Base-by-base conservation (phyloP, 2,113 vertebrate species). In the Amblyornis subalaris region DNA sequence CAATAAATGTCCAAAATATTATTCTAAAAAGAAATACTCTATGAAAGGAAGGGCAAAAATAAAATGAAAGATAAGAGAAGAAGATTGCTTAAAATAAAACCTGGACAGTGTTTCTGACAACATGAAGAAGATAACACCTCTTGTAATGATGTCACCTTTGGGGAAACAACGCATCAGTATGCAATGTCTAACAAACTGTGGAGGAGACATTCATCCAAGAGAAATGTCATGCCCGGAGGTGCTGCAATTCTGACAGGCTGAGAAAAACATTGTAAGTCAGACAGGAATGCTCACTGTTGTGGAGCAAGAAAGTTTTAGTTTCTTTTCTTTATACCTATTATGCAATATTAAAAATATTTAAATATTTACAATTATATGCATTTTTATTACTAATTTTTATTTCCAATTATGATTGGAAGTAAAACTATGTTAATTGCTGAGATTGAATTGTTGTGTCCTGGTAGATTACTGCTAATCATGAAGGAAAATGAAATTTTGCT, bases 151-250 rank as follows among this genome's bases (percentile, higher is more conserved):
- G 93, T 91, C 91, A 94, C 71, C 74, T 93, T 93, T 94, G 84
- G 84, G 80, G 81, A 94, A 91, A 62, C 61, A 94, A 54, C 0
- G 0, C 69, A 94, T 94, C 91, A 82, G 54, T 94, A 91, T 96
- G 91, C 89, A 82, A 51, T 85, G 84, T 82, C 77, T 94, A 95
- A 92, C 90, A 86, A 95, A 95, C 62, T 92, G 87, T 94, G 78
- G 74, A 88, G 60, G 55, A 95, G 74, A 93, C 54, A 67, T 82
- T 96, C 50, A 94, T 88, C 81, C 58, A 73, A 85, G 74, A 94
- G 81, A 96, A 96, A 93, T 95, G 95, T 95, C 94, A 95, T 96
- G 89, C 81, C 93, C 87, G 89, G 85, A 91, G 89, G 94, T 96
- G 77, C 70, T 80, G 67, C 62, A 79, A 10, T 84, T 85, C 80